These are phyloP conservation scores for Aix galericulata DNA, from an alignment of 2,113 vertebrate genomes.

Conservation along the genomic window DNA sequence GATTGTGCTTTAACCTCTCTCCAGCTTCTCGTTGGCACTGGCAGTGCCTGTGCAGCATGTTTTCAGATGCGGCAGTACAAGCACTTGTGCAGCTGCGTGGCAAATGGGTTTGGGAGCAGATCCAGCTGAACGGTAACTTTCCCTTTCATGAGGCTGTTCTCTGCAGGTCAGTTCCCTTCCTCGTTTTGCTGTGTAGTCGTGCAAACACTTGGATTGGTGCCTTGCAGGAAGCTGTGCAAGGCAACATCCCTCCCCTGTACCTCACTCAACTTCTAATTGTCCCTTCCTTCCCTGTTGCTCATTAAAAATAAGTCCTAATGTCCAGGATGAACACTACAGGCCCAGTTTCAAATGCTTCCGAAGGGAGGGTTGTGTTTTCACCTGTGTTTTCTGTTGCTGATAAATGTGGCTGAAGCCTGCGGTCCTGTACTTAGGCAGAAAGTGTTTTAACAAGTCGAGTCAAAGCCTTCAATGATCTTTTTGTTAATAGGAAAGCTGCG, in stretches of 20 bases:
- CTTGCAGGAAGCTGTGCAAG: background rate
- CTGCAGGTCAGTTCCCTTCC: background rate
- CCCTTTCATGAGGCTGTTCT: background rate
- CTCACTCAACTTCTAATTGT: background rate
- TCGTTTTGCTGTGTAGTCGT: rapidly evolving
- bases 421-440: rapidly evolving
- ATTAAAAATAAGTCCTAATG: rapidly evolving
- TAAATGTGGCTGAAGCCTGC: background rate
- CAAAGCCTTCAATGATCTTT: background rate
- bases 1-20: background rate
- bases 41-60: rapidly evolving
- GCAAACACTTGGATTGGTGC: background rate
- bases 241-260: too few relatives aligned
- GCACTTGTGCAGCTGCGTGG: background rate
- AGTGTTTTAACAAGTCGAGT: background rate
- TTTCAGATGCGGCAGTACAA: background rate
- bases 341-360: too few relatives aligned
- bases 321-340: background rate
- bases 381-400: background rate
- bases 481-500: background rate
- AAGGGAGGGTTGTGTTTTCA: background rate
- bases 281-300: background rate
- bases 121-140: background rate
- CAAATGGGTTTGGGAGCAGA: background rate
- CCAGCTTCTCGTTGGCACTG: background rate